Evolutionary conservation across 1,140 invertebrate genomes (phyloP).

Genomic region (Oppia nitens): DNA sequence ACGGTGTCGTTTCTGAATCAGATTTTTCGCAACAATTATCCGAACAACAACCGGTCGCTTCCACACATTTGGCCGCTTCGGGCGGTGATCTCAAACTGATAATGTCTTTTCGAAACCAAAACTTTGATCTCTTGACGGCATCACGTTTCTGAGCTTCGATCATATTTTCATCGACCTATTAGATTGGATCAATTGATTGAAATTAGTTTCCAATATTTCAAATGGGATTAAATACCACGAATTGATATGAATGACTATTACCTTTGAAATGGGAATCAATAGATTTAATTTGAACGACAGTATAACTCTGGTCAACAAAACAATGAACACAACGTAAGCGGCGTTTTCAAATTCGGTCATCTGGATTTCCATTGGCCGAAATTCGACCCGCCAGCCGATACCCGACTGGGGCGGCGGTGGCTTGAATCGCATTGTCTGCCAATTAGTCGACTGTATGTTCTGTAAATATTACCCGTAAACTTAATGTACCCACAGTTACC

Average conservation of each 20-base stretch:
- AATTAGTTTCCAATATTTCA: not conserved
- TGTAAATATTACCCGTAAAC: conserved; percentile 27
- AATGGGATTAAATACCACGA: not conserved
- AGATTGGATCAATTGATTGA: conserved; percentile 10
- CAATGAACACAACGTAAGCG: conserved; percentile 95
- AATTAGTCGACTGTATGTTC: conserved; percentile 99
- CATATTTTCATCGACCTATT: conserved; percentile 93
- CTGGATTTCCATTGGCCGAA: conserved; percentile 94
- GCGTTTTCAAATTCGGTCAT: conserved; percentile 99
- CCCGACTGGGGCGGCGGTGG: conserved; percentile 77
- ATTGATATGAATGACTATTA: conserved; percentile 30
- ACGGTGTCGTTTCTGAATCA: conserved; percentile 1
- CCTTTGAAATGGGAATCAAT: conserved; percentile 92
- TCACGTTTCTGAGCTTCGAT: conserved; percentile 73
- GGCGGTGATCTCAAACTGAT: conserved; percentile 33
- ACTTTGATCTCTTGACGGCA: conserved; percentile 60
- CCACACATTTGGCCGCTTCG: conserved; percentile 22
- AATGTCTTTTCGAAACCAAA: conserved; percentile 78
- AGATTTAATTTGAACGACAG: conserved; percentile 91
- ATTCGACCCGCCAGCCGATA: conserved; percentile 99
- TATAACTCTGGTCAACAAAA: conserved; percentile 87
- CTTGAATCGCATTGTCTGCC: conserved; percentile 99
- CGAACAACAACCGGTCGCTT: conserved; percentile 10
- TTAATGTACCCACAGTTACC: not conserved
- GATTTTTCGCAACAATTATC: not conserved